Evolutionary conservation across 1,140 invertebrate species (phyloP), one percentile per base, ranked within the genome.

Genomic region (Drosophila tropicalis): DNA sequence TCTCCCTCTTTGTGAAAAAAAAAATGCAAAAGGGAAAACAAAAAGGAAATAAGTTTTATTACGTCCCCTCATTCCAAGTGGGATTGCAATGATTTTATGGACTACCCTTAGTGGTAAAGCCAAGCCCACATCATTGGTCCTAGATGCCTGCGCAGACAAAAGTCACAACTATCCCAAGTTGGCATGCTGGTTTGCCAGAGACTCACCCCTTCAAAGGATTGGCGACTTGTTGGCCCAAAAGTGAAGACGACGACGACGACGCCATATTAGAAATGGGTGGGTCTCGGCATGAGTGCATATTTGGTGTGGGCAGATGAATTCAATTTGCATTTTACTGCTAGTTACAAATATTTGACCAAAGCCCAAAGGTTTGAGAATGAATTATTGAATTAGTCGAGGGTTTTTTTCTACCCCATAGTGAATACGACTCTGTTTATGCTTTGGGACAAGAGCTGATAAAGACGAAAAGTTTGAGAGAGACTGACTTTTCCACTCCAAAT

Each of bases 161-260:
- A 89, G 84, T 89, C 84, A 89, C 80, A 89, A 89, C 84, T 89
- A 89, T 89, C 80, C 85, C 85, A 84, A 78, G 77, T 84, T 65
- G 61, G 68, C 56, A 80, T 74, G 62, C 71, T 70, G 80, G 66
- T 66, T 67, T 68, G 69, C 70, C 55, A 51, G 15, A 19, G n/a
- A 47, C n/a, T 13, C 44, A n/a, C 29, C 57, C 57, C 65, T 54
- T 13, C 1, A 15, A 44, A 34, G 61, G 64, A 25, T 15, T 54
- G 69, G 55, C 82, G 79, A 87, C 82, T 86, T 86, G 82, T 63
- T 82, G 83, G 76, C 79, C 83, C 61, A 70, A 75, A 79, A 36
- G 29, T 72, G 67, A 84, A 90, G 86, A 15, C 12, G n/a, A 58
- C 17, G 32, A 57, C 9, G 51, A 54, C 51, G 56, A 90, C 85